A percentile compares a stretch with the other conserved stretches of the same genome.
phyloP scores from a whole-genome alignment of 2,888 invertebrate species.

The Papilio protenor region DNA sequence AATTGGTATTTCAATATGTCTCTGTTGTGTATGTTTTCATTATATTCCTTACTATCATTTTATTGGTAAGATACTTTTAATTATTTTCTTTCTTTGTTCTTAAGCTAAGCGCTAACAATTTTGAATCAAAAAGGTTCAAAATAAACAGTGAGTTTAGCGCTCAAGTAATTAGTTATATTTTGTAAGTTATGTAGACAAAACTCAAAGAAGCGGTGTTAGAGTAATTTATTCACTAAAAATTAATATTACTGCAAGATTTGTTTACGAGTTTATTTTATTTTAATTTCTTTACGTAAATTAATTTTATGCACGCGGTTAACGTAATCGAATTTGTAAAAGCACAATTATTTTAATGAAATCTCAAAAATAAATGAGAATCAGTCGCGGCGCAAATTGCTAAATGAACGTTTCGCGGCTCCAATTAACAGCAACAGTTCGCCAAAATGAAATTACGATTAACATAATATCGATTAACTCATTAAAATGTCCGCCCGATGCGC shows the following conservation, averaged over 20 bases:
- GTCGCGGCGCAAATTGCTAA: conserved; percentile 22
- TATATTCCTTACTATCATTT: neutral
- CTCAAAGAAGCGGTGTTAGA: too few relatives aligned
- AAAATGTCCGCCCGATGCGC: conserved; percentile 53
- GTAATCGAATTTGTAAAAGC: conserved; percentile 10
- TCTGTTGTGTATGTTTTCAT: neutral
- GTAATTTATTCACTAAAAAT: too few relatives aligned
- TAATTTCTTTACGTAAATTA: neutral
- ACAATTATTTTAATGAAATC: conserved; percentile 20
- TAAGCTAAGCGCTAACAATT: neutral
- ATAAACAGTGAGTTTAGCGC: too few relatives aligned
- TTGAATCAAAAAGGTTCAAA: too few relatives aligned
- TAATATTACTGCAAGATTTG: neutral
- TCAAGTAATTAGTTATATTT: too few relatives aligned
- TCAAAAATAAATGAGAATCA: conserved; percentile 23
- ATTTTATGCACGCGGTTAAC: neutral
- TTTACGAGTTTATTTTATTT: neutral
- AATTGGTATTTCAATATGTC: neutral
- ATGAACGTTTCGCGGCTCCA: conserved; percentile 48
- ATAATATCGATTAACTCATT: conserved; percentile 56
- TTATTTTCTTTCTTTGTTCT: neutral
- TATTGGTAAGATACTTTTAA: neutral
- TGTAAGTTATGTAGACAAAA: too few relatives aligned
- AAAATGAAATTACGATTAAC: conserved; percentile 62
- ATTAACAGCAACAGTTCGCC: conserved; percentile 50